Evolutionary conservation across 2,888 invertebrate species (phyloP).

Genomic region (Cataglyphis altisquamis): DNA sequence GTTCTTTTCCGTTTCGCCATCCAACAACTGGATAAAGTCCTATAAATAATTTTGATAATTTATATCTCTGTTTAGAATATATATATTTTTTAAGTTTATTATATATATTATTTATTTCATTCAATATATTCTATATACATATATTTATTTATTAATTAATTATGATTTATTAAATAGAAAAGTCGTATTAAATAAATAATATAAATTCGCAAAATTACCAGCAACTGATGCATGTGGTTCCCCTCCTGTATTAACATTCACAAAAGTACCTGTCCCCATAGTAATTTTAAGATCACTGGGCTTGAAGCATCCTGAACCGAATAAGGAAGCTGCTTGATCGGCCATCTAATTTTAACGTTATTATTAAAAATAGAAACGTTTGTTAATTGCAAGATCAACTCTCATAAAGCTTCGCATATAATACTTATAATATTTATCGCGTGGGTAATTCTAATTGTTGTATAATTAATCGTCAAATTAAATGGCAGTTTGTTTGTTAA

Average conservation of each 20-base stretch:
- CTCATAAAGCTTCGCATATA: background rate
- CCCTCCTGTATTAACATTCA: constrained; percentile 93
- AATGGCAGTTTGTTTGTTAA: constrained; percentile 91
- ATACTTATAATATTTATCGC: background rate
- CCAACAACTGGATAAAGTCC: constrained; percentile 97
- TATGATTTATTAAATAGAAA: too few relatives aligned
- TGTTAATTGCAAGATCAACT: background rate
- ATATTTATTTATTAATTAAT: too few relatives aligned
- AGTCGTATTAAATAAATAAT: background rate
- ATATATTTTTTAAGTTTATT: background rate
- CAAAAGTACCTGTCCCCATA: constrained; percentile 96
- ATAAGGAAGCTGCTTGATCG: constrained; percentile 96
- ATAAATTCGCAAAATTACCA: constrained; percentile 86
- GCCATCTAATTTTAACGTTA: constrained; percentile 89
- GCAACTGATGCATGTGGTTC: constrained; percentile 93
- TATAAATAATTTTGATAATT: constrained; percentile 74
- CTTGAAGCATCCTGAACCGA: constrained; percentile 94
- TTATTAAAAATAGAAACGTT: background rate
- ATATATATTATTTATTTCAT: background rate
- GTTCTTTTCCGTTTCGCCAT: constrained; percentile 90
- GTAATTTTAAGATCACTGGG: constrained; percentile 94
- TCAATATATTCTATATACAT: background rate
- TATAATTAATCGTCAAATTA: constrained; percentile 87
- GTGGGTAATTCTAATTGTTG: background rate
- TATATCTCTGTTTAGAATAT: background rate